A percentile compares a stretch with the other conserved stretches of the same genome.
phyloP scores from a whole-genome alignment of 2,888 invertebrate genomes.

The Furcula furcula region DNA sequence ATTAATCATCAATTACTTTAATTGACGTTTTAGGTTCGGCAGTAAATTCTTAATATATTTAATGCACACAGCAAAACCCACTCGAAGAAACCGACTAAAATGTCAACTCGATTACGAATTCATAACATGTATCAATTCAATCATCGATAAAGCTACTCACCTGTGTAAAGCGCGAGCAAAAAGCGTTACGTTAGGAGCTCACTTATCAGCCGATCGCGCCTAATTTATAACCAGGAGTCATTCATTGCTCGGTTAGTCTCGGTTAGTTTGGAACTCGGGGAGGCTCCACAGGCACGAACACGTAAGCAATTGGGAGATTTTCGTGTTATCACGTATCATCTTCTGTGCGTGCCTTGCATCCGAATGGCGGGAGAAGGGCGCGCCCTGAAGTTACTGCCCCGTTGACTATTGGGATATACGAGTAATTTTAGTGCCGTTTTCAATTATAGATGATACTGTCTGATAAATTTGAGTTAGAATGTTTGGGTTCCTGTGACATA shows the following conservation, averaged over 20 bases:
- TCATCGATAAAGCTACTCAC: constrained; percentile 72
- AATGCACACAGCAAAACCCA: too few relatives aligned
- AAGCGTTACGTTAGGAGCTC: constrained; percentile 58
- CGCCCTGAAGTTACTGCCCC: constrained; percentile 54
- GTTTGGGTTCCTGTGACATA: constrained; percentile 12
- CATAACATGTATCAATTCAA: constrained; percentile 70
- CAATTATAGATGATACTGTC: constrained; percentile 29
- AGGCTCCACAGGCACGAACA: constrained; percentile 58
- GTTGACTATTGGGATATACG: constrained; percentile 51
- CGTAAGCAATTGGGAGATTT: constrained; percentile 81
- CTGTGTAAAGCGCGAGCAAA: constrained; percentile 66
- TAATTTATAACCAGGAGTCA: constrained; percentile 77
- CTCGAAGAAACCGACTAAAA: constrained; percentile 8
- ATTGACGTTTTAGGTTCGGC: too few relatives aligned
- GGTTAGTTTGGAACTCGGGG: constrained; percentile 37
- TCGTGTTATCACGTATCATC: constrained; percentile 82
- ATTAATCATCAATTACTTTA: too few relatives aligned
- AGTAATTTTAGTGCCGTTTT: constrained; percentile 38
- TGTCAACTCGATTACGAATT: constrained; percentile 51
- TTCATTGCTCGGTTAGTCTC: constrained; percentile 69
- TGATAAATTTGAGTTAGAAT: constrained; percentile 34
- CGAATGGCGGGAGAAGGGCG: constrained; percentile 32
- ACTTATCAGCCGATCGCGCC: constrained; percentile 72
- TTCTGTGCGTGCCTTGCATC: constrained; percentile 71
- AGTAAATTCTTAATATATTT: too few relatives aligned